Evolutionary conservation across 2,113 vertebrate species (phyloP).

Genomic region (Australoheros scitulus): DNA sequence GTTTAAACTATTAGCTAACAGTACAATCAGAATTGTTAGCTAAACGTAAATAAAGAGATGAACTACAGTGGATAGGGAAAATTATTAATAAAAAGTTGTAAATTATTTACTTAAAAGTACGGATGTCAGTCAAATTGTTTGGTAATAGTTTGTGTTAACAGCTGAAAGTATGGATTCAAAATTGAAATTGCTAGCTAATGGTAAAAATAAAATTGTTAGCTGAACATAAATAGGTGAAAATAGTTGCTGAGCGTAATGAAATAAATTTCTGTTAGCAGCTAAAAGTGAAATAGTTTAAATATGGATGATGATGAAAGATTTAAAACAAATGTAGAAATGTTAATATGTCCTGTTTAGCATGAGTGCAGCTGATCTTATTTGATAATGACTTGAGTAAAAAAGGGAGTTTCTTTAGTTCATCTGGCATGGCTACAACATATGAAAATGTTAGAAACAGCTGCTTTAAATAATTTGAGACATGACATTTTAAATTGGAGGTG

Average conservation of each 20-base stretch:
- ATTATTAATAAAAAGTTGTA: background rate
- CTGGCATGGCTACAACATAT: background rate
- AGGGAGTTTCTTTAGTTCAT: fast-evolving
- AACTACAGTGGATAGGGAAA: background rate
- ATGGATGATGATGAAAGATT: background rate
- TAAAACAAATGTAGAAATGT: background rate
- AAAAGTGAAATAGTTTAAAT: background rate
- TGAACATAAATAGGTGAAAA: background rate
- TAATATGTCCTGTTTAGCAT: background rate
- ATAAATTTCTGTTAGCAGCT: background rate
- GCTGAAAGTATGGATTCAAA: background rate
- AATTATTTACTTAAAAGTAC: background rate
- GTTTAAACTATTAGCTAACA: background rate
- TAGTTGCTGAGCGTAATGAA: background rate
- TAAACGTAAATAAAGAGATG: background rate
- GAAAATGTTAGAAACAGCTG: background rate
- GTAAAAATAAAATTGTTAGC: background rate
- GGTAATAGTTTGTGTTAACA: background rate
- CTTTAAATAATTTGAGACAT: background rate
- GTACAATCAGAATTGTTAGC: fast-evolving
- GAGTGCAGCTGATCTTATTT: no score
- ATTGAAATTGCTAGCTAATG: background rate
- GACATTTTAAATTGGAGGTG: conserved; percentile 10
- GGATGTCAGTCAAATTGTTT: background rate
- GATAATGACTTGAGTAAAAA: background rate